Evolutionary conservation across 2,797 vertebrate species (phyloP), one percentile per base, ranked within the genome.

Genomic region (Triplophysa bombifrons): DNA sequence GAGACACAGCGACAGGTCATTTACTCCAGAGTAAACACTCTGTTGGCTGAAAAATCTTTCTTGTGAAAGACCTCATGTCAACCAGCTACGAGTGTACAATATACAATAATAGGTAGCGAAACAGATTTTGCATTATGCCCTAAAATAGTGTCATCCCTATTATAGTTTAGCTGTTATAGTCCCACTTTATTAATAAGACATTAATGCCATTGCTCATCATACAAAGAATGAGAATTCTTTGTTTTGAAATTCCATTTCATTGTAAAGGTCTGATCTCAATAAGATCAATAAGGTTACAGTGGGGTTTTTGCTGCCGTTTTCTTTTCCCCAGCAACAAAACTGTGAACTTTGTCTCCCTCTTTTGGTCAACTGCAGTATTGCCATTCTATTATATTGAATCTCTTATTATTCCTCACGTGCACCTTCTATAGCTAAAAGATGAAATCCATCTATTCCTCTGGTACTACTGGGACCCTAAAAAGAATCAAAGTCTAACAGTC

Each of bases 311-410:
- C 6, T 7, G 17, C 46, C 0, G 46, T 48, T 48, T 20, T 55
- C 53, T 55, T 20, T 55, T 10, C 3, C 20, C 55, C 22, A 4
- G 20, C 9, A n/a, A n/a, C 51, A 56, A 56, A 56, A 58, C 20
- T 55, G 12, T 25, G 16, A 79, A 65, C 48, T 56, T 65, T 79
- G 77, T 56, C 60, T 79, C 34, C 17, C 16, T 72, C 76, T 72
- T 19, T 46, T 34, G 68, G 34, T 65, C 3, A 1, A 44, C 0
- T 20, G 12, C 38, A 51, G 4, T n/a, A 69, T 4, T 34, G 65
- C 3, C 4, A 19, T 56, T 64, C 20, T 34, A 51, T 34, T 51
- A 5, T 30, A 20, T 44, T 19, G 1, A 22, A n/a, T n/a, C 4
- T 51, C 9, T 19, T 2, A 20, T 10, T 7, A 55, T 55, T 55